These are phyloP conservation scores for Esox masquinongy DNA, from an alignment of 2,797 vertebrate genomes.

Conservation along the genomic window DNA sequence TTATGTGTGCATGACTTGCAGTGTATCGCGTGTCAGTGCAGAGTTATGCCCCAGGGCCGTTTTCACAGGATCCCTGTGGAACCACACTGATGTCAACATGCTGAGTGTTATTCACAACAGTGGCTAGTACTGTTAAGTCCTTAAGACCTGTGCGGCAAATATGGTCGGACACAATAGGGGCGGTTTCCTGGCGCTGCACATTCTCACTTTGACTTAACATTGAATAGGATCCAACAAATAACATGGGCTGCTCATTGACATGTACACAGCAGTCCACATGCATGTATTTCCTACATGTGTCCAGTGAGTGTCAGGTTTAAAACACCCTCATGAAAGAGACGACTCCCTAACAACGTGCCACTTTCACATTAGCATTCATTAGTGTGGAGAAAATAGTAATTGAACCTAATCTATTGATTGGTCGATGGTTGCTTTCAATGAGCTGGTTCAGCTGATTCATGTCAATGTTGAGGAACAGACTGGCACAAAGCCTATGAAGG, in stretches of 20 bases:
- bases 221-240: constrained; percentile 3
- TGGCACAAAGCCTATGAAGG: background rate
- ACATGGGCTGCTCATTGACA: background rate
- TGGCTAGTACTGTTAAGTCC: background rate
- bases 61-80: background rate
- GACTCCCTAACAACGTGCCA: too few species aligned
- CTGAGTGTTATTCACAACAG: background rate
- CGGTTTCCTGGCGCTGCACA: background rate
- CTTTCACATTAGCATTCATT: too few species aligned
- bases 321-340: too few species aligned
- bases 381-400: too few species aligned
- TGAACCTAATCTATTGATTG: background rate
- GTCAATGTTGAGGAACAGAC: background rate
- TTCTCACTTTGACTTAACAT: background rate
- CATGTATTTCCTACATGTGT: background rate
- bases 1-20: background rate
- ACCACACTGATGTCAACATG: background rate
- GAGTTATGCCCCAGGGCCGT: background rate
- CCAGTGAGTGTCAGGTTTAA: background rate
- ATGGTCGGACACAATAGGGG: constrained; percentile 25
- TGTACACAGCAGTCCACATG: background rate
- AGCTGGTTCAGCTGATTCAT: background rate
- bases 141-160: constrained; percentile 17
- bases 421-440: background rate
- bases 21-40: background rate